These are phyloP conservation scores for Heliconius aoede DNA, from an alignment of 2,888 invertebrate genomes.

Conservation along the genomic window DNA sequence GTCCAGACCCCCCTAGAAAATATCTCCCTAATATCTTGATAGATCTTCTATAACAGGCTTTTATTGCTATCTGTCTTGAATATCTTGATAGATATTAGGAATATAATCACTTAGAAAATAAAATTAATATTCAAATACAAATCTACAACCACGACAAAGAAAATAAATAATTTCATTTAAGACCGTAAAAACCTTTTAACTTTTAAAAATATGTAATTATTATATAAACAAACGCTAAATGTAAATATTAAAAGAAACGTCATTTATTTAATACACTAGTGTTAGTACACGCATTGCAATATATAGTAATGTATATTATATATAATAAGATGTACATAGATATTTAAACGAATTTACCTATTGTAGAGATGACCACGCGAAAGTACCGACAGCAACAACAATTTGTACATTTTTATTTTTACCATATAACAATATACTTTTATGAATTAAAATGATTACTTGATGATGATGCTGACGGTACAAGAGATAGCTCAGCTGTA, in stretches of 20 bases:
- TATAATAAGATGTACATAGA: slow-evolving; percentile 74
- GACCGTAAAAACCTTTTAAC: neutral
- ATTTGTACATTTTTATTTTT: slow-evolving; percentile 8
- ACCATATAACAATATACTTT: slow-evolving; percentile 9
- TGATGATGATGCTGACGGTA: slow-evolving; percentile 38
- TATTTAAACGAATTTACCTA: slow-evolving; percentile 81
- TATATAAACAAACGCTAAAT: slow-evolving; percentile 6
- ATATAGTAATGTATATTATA: slow-evolving; percentile 47
- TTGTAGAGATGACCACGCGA: slow-evolving; percentile 62
- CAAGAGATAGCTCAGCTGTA: slow-evolving; percentile 38
- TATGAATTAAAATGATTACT: slow-evolving; percentile 18
- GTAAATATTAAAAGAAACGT: slow-evolving; percentile 21
- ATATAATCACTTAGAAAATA: too few relatives aligned
- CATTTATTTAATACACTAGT: slow-evolving; percentile 27
- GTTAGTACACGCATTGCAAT: slow-evolving; percentile 31
- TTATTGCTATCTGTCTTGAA: too few relatives aligned
- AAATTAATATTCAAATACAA: too few relatives aligned
- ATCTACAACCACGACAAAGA: too few relatives aligned
- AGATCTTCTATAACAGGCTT: too few relatives aligned
- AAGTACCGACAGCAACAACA: slow-evolving; percentile 34
- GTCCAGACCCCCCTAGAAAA: too few relatives aligned
- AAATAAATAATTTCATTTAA: neutral
- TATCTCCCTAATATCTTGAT: too few relatives aligned
- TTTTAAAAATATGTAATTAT: neutral
- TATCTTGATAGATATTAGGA: too few relatives aligned